phyloP scores from a whole-genome alignment of 1,140 invertebrate species.

The Hermetia illucens region DNA sequence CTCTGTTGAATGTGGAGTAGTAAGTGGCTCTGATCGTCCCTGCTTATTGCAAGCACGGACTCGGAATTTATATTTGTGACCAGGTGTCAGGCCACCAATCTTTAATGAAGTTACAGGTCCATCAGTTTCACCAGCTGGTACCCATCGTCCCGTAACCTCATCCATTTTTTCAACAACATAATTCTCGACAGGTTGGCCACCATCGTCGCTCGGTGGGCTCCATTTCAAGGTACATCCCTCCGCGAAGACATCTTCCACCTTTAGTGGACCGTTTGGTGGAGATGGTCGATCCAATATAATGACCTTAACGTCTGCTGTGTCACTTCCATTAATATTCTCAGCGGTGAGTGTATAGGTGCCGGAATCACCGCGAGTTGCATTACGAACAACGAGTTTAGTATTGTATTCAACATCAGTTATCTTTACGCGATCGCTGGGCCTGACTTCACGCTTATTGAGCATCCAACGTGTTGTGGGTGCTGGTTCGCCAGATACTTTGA shows the following conservation, averaged over 20 bases:
- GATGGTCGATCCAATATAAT: constrained; percentile 81
- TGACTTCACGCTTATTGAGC: constrained; percentile 54
- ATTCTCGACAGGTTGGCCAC: constrained; percentile 75
- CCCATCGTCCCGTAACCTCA: constrained; percentile 82
- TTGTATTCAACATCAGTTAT: constrained; percentile 66
- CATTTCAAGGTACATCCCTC: constrained; percentile 57
- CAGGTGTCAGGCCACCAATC: constrained; percentile 66
- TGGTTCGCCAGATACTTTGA: constrained; percentile 78
- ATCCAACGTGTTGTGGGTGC: constrained; percentile 83
- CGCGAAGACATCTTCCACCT: constrained; percentile 64
- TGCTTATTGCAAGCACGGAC: constrained; percentile 91
- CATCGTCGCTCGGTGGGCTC: constrained; percentile 84
- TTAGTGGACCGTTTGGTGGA: constrained; percentile 81
- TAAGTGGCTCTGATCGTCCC: constrained; percentile 88
- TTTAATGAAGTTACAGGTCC: constrained; percentile 57
- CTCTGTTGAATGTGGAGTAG: constrained; percentile 74
- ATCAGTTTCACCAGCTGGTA: constrained; percentile 77
- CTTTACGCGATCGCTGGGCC: constrained; percentile 57
- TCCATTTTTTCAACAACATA: constrained; percentile 93
- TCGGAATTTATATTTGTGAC: constrained; percentile 93
- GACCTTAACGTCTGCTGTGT: constrained; percentile 82
- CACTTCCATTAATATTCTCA: constrained; percentile 86
- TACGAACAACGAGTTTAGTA: constrained; percentile 73
- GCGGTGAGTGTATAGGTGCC: constrained; percentile 85
- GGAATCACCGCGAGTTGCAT: constrained; percentile 74